Percentiles rank a stretch among this genome's conserved stretches.
These are phyloP conservation scores for Protonemura montana DNA, from an alignment of 2,888 invertebrate genomes.

Conservation along the genomic window DNA sequence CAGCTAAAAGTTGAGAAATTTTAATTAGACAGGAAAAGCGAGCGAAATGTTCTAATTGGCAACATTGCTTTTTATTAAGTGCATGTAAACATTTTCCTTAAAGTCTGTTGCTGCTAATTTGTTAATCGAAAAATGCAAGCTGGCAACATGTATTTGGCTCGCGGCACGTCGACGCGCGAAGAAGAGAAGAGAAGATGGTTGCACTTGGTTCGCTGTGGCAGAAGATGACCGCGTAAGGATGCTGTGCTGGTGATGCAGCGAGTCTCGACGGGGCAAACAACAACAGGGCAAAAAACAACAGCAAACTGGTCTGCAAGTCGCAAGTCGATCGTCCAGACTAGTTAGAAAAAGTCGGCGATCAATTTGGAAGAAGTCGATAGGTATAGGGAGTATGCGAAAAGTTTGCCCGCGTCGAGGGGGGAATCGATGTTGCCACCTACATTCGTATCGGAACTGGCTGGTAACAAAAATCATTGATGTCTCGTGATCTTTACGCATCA, in stretches of 20 bases:
- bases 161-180: neutral
- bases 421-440: neutral
- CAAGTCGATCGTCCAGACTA: neutral
- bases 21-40: neutral
- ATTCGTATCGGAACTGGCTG: neutral
- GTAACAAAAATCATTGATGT: neutral
- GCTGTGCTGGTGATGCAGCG: neutral
- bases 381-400: neutral
- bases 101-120: neutral
- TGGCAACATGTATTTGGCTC: neutral
- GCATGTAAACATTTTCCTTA: neutral
- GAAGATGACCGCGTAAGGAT: neutral
- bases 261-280: conserved; percentile 5
- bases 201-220: neutral
- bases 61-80: neutral
- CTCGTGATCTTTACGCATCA: conserved; percentile 2
- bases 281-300: conserved; percentile 7
- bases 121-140: neutral
- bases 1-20: neutral
- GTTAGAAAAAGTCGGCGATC: neutral
- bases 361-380: too few relatives aligned
- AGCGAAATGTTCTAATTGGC: neutral
- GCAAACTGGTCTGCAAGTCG: conserved; percentile 26
- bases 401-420: neutral
- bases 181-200: neutral